Base-by-base conservation (phyloP, 2,797 vertebrate species). In the Chromobotia macracanthus region DNA sequence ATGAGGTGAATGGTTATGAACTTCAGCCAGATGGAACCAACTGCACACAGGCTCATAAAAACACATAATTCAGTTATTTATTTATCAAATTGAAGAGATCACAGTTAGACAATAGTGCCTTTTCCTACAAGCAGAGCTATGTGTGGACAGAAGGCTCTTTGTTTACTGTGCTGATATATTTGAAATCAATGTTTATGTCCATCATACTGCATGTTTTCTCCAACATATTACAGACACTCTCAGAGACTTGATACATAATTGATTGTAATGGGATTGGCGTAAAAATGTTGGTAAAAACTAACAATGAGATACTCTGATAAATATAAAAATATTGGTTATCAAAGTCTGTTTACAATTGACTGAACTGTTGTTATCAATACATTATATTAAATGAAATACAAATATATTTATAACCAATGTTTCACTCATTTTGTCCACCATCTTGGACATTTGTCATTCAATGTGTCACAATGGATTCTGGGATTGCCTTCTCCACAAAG, bases 21-120 rank as follows among this genome's bases (percentile, higher is more conserved):
- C 35, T n/a, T 55, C 19, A 76, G 63, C 63, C 61, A 66, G 73
- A 75, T 55, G 61, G 61, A 66, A 75, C 5, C 21, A 76, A 28
- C 50, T 1, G 61, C 61, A 55, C 50, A 75, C 48, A 41, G 21
- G 38, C 31, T 21, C 48, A 51, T 28, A 66, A 21, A 65, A 50
- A 75, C 3, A 3, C 3, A 35, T 28, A 44, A 55, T 75, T 41
- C 63, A 46, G 50, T 15, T 76, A 61, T 76, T 67, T 76, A 67
- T 76, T 76, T 56, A 67, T 46, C 13, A 46, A 56, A 46, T 23
- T 67, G 63, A 66, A 44, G 21, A n/a, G 44, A 75, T 66, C n/a
- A 15, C 41, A 75, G 50, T 66, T 56, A 44, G 19, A 66, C 61
- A 75, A 75, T 53, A 50, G 73, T 19, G 38, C 55, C 19, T 38